These are phyloP conservation scores for Melinaea marsaeus DNA, from an alignment of 2,888 invertebrate genomes.

Conservation along the genomic window DNA sequence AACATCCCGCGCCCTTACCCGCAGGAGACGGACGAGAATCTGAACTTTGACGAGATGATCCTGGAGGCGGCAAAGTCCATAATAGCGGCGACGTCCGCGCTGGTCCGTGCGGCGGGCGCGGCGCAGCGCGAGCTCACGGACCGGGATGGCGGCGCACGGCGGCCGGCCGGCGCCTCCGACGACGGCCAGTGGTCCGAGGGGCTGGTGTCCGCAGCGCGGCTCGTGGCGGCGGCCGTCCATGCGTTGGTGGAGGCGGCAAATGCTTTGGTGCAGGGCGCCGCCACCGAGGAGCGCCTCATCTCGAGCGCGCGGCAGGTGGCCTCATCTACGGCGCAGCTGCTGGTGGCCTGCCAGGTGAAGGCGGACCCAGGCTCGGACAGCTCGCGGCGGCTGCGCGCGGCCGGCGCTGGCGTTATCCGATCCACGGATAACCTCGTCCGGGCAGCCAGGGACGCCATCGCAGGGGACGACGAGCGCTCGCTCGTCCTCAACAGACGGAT, in stretches of 20 bases:
- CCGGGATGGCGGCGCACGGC: constrained; percentile 70
- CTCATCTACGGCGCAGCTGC: constrained; percentile 96
- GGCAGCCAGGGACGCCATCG: constrained; percentile 95
- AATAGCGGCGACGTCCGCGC: constrained; percentile 96
- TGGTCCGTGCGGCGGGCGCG: constrained; percentile 97
- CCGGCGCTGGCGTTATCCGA: constrained; percentile 97
- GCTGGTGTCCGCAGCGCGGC: constrained; percentile 94
- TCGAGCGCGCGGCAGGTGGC: constrained; percentile 98
- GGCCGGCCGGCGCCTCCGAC: constrained; percentile 90
- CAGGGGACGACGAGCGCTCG: constrained; percentile 93
- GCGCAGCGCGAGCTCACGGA: constrained; percentile 97
- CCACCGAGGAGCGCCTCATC: constrained; percentile 96
- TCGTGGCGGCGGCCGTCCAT: constrained; percentile 98
- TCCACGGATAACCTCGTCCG: constrained; percentile 98
- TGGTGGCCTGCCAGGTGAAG: constrained; percentile 96
- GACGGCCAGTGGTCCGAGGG: constrained; percentile 99
- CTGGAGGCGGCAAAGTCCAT: constrained; percentile 98
- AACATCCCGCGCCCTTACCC: neutral
- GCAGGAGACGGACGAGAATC: constrained; percentile 92
- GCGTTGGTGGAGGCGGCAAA: constrained; percentile 98
- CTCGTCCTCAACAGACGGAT: constrained; percentile 93
- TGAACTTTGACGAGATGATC: constrained; percentile 99
- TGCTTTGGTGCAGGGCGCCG: constrained; percentile 94
- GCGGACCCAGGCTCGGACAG: constrained; percentile 97
- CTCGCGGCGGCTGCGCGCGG: constrained; percentile 92